These are phyloP conservation scores for Antechinus stuartii DNA, from an alignment of 2,113 vertebrate species.

Conservation along the genomic window DNA sequence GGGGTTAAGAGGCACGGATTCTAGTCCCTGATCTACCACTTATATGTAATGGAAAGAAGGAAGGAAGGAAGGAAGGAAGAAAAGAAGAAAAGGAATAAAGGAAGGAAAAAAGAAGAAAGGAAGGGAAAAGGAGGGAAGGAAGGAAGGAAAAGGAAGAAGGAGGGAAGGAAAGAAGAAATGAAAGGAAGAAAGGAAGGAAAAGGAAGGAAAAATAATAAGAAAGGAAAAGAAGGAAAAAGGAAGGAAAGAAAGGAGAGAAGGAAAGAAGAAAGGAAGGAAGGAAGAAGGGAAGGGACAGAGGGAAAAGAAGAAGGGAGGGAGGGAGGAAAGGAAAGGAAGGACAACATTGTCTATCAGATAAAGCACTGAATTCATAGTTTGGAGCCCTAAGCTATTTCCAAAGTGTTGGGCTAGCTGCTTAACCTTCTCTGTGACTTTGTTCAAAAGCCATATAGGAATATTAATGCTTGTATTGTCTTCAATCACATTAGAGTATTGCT, in stretches of 20 bases:
- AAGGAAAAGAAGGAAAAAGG: too few relatives aligned
- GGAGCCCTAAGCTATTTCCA: background rate
- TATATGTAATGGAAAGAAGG: background rate
- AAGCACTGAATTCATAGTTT: background rate
- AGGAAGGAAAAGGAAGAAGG: accelerated
- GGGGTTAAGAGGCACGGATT: background rate
- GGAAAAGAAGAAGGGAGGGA: too few relatives aligned
- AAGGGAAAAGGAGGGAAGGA: background rate
- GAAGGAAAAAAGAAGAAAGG: too few relatives aligned
- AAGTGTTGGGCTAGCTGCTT: background rate
- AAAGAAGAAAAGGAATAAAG: background rate
- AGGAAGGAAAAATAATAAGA: background rate
- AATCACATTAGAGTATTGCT: background rate
- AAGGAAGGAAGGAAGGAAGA: background rate
- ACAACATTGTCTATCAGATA: background rate
- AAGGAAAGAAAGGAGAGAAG: too few relatives aligned
- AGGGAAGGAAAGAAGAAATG: background rate
- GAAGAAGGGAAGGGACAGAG: too few relatives aligned
- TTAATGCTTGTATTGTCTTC: background rate
- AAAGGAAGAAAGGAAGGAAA: background rate
- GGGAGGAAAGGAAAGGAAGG: background rate
- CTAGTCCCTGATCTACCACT: background rate
- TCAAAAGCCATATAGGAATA: background rate
- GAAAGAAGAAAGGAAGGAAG: too few relatives aligned
- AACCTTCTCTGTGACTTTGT: background rate